A percentile compares a stretch with the other conserved stretches of the same genome.
Conservation (phyloP, 2,797 vertebrate species). For the Sebastes alutus region DNA sequence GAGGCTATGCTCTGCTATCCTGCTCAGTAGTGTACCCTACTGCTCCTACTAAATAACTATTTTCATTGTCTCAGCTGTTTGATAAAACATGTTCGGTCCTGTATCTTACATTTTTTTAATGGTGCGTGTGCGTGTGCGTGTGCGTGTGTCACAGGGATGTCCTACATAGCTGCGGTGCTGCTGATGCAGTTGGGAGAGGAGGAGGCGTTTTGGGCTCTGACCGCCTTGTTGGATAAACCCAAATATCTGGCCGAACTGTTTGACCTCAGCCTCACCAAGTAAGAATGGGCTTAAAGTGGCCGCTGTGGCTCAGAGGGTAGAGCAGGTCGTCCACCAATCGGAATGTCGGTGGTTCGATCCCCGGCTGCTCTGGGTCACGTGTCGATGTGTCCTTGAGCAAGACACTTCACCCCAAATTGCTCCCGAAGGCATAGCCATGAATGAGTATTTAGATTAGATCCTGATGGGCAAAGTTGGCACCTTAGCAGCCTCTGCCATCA, state of each 20-base stretch:
- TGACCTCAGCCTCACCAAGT: conserved; percentile 79
- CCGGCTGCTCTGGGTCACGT: too few species aligned
- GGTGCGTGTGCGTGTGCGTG: neutral
- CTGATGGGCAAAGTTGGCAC: too few species aligned
- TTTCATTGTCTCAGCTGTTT: neutral
- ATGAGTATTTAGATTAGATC: too few species aligned
- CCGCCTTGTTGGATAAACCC: conserved; percentile 78
- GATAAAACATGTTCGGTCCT: neutral
- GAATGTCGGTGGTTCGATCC: too few species aligned
- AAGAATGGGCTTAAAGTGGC: conserved; percentile 28
- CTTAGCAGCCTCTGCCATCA: too few species aligned
- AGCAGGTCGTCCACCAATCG: too few species aligned
- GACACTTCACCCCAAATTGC: too few species aligned
- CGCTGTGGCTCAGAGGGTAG: too few species aligned
- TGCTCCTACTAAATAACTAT: neutral
- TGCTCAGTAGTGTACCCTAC: neutral
- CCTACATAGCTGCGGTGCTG: conserved; percentile 83
- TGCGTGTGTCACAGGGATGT: conserved; percentile 74
- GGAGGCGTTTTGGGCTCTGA: conserved; percentile 83
- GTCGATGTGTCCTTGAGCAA: too few species aligned
- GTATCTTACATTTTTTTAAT: too few species aligned
- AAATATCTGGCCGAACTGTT: conserved; percentile 79
- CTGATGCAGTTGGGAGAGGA: conserved; percentile 83
- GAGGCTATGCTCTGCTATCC: neutral
- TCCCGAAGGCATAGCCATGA: too few species aligned